These are phyloP conservation scores for Thymelicus lineola DNA, from an alignment of 2,888 invertebrate species.

Conservation along the genomic window DNA sequence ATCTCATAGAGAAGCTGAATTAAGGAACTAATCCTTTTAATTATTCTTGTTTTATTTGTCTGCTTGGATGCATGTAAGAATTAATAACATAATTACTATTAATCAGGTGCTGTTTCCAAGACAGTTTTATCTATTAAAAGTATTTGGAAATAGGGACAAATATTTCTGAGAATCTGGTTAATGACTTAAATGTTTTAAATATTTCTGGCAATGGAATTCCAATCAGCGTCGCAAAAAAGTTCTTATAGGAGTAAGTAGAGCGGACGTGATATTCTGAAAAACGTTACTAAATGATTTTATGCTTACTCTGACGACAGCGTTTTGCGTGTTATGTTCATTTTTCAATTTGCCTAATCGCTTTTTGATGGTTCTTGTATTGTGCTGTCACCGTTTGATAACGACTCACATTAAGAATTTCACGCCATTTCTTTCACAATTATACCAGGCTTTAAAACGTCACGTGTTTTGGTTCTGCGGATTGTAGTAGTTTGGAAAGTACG, in stretches of 20 bases:
- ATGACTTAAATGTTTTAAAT: not conserved
- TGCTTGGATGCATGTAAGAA: too few relatives aligned
- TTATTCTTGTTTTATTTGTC: too few relatives aligned
- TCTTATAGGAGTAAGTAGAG: slow-evolving; percentile 42
- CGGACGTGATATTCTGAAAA: slow-evolving; percentile 53
- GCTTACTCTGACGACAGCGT: slow-evolving; percentile 60
- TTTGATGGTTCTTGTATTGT: slow-evolving; percentile 70
- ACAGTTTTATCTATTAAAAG: not conserved
- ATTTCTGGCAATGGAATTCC: not conserved
- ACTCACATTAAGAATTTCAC: slow-evolving; percentile 64
- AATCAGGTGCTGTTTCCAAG: not conserved
- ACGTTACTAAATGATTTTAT: slow-evolving; percentile 63
- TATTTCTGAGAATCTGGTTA: not conserved
- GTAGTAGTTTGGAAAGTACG: slow-evolving; percentile 21
- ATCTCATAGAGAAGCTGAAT: too few relatives aligned
- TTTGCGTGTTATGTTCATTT: slow-evolving; percentile 62
- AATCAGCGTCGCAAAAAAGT: not conserved
- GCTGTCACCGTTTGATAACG: slow-evolving; percentile 53
- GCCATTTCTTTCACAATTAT: slow-evolving; percentile 66
- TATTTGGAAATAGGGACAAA: not conserved
- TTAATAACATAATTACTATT: not conserved
- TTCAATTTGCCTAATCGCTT: slow-evolving; percentile 67
- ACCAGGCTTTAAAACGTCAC: slow-evolving; percentile 38
- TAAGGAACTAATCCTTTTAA: too few relatives aligned
- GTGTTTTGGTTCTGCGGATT: slow-evolving; percentile 18